Percentiles rank a stretch among this genome's conserved stretches.
Conservation (phyloP, 1,140 invertebrate genomes). For the Drosophila tsacasi region DNA sequence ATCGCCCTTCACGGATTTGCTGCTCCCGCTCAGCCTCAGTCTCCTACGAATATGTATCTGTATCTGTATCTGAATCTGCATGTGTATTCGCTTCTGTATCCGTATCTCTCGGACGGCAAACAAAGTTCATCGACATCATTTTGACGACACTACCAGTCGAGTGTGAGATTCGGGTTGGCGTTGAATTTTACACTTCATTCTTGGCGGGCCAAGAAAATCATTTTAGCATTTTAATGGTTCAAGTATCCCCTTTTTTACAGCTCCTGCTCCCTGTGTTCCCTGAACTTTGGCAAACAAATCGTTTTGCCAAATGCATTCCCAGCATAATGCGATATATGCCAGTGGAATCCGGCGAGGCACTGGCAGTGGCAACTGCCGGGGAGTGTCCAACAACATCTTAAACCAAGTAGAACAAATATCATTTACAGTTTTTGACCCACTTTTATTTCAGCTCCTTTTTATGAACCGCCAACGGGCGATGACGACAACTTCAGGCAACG, state of each 20-base stretch:
- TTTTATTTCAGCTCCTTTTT: slow-evolving; percentile 75
- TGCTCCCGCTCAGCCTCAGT: background rate
- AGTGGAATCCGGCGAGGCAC: slow-evolving; percentile 8
- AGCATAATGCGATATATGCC: slow-evolving; percentile 45
- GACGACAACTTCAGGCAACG: slow-evolving; percentile 52
- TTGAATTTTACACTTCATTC: slow-evolving; percentile 55
- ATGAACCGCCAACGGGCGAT: slow-evolving; percentile 63
- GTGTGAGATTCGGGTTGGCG: slow-evolving; percentile 61
- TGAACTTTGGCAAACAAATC: slow-evolving; percentile 51
- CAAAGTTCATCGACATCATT: slow-evolving; percentile 73
- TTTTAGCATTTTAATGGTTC: slow-evolving; percentile 58
- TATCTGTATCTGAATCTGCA: slow-evolving; percentile 23
- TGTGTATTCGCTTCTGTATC: slow-evolving; percentile 16
- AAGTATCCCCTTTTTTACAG: slow-evolving; percentile 20
- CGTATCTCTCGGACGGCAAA: slow-evolving; percentile 14
- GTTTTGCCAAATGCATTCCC: slow-evolving; percentile 47
- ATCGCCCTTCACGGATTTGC: slow-evolving; percentile 32
- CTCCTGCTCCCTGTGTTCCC: background rate
- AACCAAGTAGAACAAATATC: slow-evolving; percentile 83
- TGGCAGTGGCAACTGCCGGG: slow-evolving; percentile 2
- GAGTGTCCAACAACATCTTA: slow-evolving; percentile 72
- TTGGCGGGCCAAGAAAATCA: slow-evolving; percentile 14
- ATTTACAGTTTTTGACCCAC: slow-evolving; percentile 82
- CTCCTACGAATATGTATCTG: background rate
- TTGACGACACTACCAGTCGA: slow-evolving; percentile 46